These are phyloP conservation scores for Melanotaenia maccullochi DNA, from an alignment of 2,797 vertebrate genomes.

Conservation along the genomic window DNA sequence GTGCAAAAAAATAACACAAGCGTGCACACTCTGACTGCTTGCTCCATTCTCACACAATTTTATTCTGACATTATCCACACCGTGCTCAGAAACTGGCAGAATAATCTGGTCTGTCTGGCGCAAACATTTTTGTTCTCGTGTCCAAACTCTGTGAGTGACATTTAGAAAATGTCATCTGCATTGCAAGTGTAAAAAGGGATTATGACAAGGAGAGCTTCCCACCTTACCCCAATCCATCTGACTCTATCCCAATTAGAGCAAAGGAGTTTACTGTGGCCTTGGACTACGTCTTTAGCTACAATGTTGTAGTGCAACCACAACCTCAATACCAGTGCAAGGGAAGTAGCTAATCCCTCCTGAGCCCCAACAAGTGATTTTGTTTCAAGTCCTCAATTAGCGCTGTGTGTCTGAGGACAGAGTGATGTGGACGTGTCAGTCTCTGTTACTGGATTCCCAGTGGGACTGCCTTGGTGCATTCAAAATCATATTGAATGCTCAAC, in stretches of 20 bases:
- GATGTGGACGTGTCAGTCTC: slow-evolving; percentile 9
- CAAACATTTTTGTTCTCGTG: background rate
- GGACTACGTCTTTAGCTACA: slow-evolving; percentile 16
- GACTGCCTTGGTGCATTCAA: background rate
- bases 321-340: slow-evolving; percentile 31
- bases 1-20: background rate
- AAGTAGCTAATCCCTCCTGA: slow-evolving; percentile 62
- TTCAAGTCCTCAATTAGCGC: slow-evolving; percentile 54
- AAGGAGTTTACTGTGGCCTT: slow-evolving; percentile 46
- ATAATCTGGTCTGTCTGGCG: background rate
- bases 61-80: background rate
- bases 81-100: background rate
- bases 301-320: slow-evolving; percentile 32
- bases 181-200: slow-evolving; percentile 4
- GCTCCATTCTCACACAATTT: background rate
- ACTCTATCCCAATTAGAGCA: slow-evolving; percentile 47
- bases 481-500: background rate
- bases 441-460: slow-evolving; percentile 18
- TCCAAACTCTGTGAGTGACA: background rate
- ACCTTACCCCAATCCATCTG: slow-evolving; percentile 5
- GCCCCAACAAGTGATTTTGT: slow-evolving; percentile 40
- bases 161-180: background rate
- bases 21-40: background rate
- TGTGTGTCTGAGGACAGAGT: slow-evolving; percentile 23
- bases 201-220: slow-evolving; percentile 7